Evolutionary conservation across 1,140 invertebrate genomes (phyloP), one percentile per base, ranked within the genome.

Genomic region (Schlechtendalia chinensis): DNA sequence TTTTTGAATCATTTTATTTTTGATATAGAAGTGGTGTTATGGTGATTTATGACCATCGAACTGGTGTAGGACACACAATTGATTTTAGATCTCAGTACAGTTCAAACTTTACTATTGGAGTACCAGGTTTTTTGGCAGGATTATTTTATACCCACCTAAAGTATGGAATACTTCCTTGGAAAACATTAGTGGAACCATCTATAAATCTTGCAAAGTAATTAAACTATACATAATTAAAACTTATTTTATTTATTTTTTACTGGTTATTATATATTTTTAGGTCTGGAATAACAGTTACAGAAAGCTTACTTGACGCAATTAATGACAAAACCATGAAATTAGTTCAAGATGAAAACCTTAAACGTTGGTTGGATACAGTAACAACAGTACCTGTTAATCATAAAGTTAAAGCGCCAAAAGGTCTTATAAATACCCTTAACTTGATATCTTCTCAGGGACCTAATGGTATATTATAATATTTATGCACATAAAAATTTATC

Each of bases 21-120:
- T 84, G 85, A 85, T 86, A 32, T 83, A 93, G 93, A 72, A 91
- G 91, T 83, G 93, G 93, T 39, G 89, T 91, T 58, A 87, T 93
- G 83, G 86, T 94, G 83, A 88, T 93, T 82, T 91, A 93, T 86
- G 90, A 91, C 84, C 91, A 91, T 83, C 87, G 88, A 82, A 85
- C 84, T 29, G 83, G 86, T 72, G 83, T 85, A 83, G 87, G 89
- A 32, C 83, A 87, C 24, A 84, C 89, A 19, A 86, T 91, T 39
- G 89, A 91, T 85, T 91, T 91, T 83, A 85, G 85, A 83, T 83
- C 83, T 83, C 82, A 59, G 29, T 72, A 56, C 81, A 75, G 58
- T 81, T 80, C 47, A 45, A 65, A 82, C 45, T 71, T 50, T 29
- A 85, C 83, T 65, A 82, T 88, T 54, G 86, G 87, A 82, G 86